Evolutionary conservation across 2,113 vertebrate genomes (phyloP).

Genomic region (Aix galericulata): DNA sequence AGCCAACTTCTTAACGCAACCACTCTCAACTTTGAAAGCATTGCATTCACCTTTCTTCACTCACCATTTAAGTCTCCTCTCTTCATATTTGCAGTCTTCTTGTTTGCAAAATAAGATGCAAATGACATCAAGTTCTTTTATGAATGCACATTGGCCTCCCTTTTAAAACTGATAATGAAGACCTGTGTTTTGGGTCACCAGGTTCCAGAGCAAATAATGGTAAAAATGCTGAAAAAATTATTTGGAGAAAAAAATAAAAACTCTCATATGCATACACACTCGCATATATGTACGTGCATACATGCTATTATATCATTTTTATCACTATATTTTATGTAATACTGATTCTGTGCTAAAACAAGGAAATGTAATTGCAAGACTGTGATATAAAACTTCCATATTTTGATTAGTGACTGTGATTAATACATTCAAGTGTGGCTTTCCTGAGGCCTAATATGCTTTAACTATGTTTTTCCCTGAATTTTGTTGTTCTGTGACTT

Average conservation of each 20-base stretch:
- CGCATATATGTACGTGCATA: not conserved
- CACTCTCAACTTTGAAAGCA: not conserved
- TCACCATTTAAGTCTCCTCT: not conserved
- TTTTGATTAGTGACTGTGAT: not conserved
- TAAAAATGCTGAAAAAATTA: not conserved
- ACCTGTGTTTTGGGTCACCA: not conserved
- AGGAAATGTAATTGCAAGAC: not conserved
- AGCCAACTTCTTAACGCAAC: fast-evolving
- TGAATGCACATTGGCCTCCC: fast-evolving
- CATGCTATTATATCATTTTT: not conserved
- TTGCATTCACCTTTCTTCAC: not conserved
- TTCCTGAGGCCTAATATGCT: not conserved
- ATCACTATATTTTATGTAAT: not conserved
- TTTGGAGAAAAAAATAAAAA: not conserved
- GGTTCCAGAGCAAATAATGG: not conserved
- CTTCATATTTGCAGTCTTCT: not conserved
- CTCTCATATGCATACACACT: not conserved
- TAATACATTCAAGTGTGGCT: not conserved
- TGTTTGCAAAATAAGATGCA: not conserved
- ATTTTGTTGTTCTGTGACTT: not conserved
- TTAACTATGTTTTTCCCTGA: not conserved
- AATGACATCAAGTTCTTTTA: not conserved
- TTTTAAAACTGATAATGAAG: not conserved
- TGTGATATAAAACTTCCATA: not conserved
- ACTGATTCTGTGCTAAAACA: not conserved